Conservation (phyloP, 2,113 vertebrate species). For the Psammodynastes pulverulentus region DNA sequence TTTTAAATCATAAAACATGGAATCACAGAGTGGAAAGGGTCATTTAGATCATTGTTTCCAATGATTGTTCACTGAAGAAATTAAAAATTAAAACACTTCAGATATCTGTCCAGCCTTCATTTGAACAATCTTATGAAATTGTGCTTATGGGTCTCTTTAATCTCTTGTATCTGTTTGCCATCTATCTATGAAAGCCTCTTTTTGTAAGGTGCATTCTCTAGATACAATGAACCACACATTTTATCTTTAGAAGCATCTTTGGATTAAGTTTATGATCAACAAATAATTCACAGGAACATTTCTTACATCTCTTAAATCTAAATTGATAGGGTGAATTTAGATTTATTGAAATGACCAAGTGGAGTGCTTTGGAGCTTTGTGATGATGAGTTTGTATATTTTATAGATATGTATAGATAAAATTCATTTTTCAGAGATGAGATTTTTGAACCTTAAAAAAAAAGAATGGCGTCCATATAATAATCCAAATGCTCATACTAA, state of each 20-base stretch:
- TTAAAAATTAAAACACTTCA: not conserved
- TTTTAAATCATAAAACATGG: not conserved
- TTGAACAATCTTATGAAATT: not conserved
- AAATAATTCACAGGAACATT: not conserved
- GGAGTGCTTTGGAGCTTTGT: not conserved
- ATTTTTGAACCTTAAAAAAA: not conserved
- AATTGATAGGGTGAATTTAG: not conserved
- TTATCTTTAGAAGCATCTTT: not conserved
- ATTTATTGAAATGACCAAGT: not conserved
- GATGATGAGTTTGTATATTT: not conserved
- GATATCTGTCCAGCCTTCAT: not conserved
- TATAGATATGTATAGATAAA: not conserved
- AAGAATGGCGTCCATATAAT: not conserved
- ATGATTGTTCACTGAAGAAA: not conserved
- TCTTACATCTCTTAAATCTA: not conserved
- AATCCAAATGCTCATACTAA: not conserved
- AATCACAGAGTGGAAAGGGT: not conserved
- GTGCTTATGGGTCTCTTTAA: not conserved
- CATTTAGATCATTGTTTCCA: not conserved
- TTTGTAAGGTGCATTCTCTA: not conserved
- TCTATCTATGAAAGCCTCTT: not conserved
- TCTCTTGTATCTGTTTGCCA: not conserved
- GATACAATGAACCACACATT: not conserved
- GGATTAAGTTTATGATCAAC: not conserved
- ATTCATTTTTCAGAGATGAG: not conserved